phyloP scores from a whole-genome alignment of 2,888 invertebrate genomes.

The Amphipoea oculea region DNA sequence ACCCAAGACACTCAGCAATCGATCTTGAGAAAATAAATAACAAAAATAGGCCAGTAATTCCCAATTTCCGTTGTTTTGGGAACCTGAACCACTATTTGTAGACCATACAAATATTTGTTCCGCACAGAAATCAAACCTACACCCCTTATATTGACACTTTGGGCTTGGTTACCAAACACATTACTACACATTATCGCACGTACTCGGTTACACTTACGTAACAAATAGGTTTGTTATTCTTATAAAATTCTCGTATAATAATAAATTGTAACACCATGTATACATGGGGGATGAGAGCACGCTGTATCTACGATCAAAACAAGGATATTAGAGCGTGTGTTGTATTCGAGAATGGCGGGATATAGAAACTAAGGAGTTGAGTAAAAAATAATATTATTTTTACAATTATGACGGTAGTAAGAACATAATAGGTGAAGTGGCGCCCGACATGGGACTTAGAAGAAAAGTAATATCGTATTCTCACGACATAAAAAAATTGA shows the following conservation, averaged over 20 bases:
- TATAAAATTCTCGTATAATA: constrained; percentile 19
- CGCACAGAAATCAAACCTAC: not conserved
- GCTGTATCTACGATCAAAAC: constrained; percentile 65
- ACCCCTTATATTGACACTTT: not conserved
- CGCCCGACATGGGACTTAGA: constrained; percentile 20
- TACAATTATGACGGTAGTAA: not conserved
- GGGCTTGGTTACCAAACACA: constrained; percentile 20
- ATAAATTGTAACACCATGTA: constrained; percentile 30
- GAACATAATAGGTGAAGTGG: not conserved
- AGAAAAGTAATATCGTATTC: not conserved
- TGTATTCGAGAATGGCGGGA: constrained; percentile 27
- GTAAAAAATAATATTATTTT: constrained; percentile 16
- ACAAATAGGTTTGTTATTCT: constrained; percentile 31
- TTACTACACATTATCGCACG: not conserved
- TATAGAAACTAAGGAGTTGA: constrained; percentile 23
- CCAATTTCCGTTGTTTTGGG: not conserved
- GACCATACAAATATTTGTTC: constrained; percentile 1
- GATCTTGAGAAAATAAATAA: not conserved
- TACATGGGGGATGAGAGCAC: constrained; percentile 40
- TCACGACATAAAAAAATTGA: not conserved
- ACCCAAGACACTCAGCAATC: not conserved
- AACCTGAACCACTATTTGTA: not conserved
- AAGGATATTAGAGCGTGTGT: constrained; percentile 57
- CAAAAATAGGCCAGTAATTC: not conserved
- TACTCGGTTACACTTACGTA: not conserved